These are phyloP conservation scores for Solenodon paradoxus DNA, from an alignment of 2,113 vertebrate species.

Conservation along the genomic window DNA sequence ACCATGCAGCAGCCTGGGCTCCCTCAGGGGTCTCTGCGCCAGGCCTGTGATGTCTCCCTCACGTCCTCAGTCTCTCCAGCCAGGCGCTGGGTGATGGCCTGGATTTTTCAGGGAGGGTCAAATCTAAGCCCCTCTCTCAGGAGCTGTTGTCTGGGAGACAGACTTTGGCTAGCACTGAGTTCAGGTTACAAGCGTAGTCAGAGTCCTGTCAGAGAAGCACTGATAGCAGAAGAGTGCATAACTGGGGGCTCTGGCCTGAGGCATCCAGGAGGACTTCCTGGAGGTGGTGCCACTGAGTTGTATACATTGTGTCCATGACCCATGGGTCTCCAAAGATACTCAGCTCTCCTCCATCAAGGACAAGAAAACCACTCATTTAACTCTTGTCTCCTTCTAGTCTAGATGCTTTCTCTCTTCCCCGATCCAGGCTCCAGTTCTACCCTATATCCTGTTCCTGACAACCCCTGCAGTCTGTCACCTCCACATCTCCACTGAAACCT, in stretches of 20 bases:
- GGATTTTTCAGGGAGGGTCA: not conserved
- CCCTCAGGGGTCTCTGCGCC: not conserved
- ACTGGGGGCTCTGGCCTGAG: not conserved
- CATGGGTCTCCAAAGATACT: not conserved
- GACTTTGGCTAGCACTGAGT: not conserved
- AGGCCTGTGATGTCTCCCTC: not conserved
- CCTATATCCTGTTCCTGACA: not conserved
- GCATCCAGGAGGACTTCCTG: not conserved
- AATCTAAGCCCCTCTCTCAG: not conserved
- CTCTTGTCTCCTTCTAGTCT: not conserved
- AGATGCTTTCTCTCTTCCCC: not conserved
- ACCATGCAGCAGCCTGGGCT: not conserved
- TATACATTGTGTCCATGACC: not conserved
- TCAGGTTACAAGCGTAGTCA: not conserved
- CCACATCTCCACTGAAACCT: not conserved
- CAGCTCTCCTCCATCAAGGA: not conserved
- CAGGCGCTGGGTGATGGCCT: not conserved
- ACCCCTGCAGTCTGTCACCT: not conserved
- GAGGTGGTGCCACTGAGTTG: not conserved
- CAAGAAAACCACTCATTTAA: not conserved
- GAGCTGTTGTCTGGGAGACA: not conserved
- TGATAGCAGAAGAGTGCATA: not conserved
- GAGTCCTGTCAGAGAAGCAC: not conserved
- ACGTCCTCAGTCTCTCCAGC: not conserved
- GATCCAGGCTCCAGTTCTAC: not conserved